A percentile compares a stretch with the other conserved stretches of the same genome.
phyloP scores from a whole-genome alignment of 2,888 invertebrate genomes.

The Aphidoletes aphidimyza region DNA sequence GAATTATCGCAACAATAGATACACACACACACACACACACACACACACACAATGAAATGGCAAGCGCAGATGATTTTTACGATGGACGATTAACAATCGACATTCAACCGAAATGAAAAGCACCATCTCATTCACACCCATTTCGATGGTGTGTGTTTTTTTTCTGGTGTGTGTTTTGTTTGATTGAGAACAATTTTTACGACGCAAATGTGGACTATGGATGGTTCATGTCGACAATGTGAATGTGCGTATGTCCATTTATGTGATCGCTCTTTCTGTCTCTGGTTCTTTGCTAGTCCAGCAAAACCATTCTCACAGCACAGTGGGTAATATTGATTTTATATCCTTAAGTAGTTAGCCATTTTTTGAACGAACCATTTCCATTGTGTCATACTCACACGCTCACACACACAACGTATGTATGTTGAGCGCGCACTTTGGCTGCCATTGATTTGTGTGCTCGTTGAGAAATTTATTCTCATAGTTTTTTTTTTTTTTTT shows the following conservation, averaged over 20 bases:
- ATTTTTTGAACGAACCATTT: slow-evolving; percentile 41
- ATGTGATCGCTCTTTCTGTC: not conserved
- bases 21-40: too few species aligned
- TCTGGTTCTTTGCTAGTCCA: too few species aligned
- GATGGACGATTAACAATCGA: slow-evolving; percentile 33
- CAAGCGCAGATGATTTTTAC: slow-evolving; percentile 50
- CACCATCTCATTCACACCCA: not conserved
- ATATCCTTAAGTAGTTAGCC: slow-evolving; percentile 45
- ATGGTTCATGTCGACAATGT: too few species aligned
- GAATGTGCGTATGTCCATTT: not conserved
- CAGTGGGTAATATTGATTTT: slow-evolving; percentile 48
- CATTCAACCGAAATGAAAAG: not conserved
- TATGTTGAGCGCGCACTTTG: not conserved
- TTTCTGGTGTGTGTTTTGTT: not conserved
- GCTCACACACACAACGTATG: not conserved
- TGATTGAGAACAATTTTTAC: slow-evolving; percentile 7
- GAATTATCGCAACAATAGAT: slow-evolving; percentile 36
- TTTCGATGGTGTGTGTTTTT: not conserved
- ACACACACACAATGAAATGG: slow-evolving; percentile 9
- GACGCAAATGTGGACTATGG: not conserved
- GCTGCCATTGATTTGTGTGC: slow-evolving; percentile 39
- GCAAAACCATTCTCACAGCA: too few species aligned
- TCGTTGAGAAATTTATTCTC: slow-evolving; percentile 32
- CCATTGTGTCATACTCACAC: too few species aligned
- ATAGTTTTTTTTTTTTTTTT: not conserved